These are phyloP conservation scores for Bombycilla garrulus DNA, from an alignment of 2,113 vertebrate species.

Conservation along the genomic window DNA sequence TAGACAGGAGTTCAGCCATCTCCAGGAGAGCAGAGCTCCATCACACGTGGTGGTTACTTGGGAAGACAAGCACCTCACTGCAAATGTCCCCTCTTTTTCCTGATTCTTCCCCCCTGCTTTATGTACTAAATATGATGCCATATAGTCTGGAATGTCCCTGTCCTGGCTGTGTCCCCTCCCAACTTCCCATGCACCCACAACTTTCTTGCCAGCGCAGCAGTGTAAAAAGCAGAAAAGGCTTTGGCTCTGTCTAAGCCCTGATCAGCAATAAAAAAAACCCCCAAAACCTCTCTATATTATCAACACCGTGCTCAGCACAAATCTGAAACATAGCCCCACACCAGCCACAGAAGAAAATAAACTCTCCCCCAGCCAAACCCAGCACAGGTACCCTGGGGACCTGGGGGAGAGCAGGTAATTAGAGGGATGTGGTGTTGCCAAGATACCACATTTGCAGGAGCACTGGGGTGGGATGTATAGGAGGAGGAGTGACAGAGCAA, in stretches of 20 bases:
- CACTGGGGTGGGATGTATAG: conserved; percentile 3
- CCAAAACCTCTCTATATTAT: not conserved
- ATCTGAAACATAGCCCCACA: accelerated
- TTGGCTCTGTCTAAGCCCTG: not conserved
- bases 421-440: not conserved
- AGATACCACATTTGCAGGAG: not conserved
- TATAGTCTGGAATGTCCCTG: not conserved
- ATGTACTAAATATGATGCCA: not conserved
- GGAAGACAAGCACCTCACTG: not conserved
- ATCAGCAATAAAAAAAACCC: not conserved
- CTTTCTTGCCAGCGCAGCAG: not conserved
- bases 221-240: not conserved
- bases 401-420: not conserved
- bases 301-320: not conserved
- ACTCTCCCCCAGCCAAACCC: not conserved
- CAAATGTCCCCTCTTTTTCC: not conserved
- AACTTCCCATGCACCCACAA: not conserved
- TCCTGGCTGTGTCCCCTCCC: not conserved
- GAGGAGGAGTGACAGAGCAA: not conserved
- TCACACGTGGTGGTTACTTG: not conserved
- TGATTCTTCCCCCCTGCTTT: not conserved
- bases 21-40: not conserved
- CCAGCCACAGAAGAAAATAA: not conserved
- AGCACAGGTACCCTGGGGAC: not conserved
- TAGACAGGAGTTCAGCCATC: not conserved